Base-by-base conservation (phyloP, 2,888 invertebrate genomes). In the Odontomyia ornata region DNA sequence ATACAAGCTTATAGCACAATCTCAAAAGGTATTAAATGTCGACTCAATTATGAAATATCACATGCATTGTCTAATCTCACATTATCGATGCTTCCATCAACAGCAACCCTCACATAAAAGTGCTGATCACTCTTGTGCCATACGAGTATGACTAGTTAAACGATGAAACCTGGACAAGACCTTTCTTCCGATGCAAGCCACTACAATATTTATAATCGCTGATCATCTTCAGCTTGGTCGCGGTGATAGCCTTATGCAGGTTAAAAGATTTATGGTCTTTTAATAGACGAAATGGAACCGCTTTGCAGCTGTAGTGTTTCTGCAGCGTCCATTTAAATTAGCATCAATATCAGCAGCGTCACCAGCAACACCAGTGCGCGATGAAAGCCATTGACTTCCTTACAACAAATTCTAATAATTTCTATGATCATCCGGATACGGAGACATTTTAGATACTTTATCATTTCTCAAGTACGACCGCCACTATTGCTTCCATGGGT, bases 221-320 rank as follows among this genome's bases (percentile, higher is more conserved):
- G 64, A 64, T 64, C 64, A 64, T 64, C 64, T 64, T 64, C 30
- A 64, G 64, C 30, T 9, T 13, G 13, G 30, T 5, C 64, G 13
- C 64, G 28, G 18, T 28, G 64, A 64, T 64, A 30, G 64, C 30
- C 64, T 27, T 64, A 64, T 64, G 64, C 64, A 64, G 64, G 64
- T 64, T 64, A 5, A 28, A 64, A 64, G 64, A 64, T 64, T 64
- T 64, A 64, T 64, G 64, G 64, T n/a, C 64, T 64, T 64, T 64
- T 64, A 64, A 64, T 64, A 30, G 64, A 18, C 64, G 64, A 27
- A 21, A 27, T 64, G 64, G 23, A 64, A n/a, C 64, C 64, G 64
- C 64, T 64, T 30, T 11, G 64, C 28, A 27, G 64, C 64, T 64
- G 64, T 64, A 64, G 25, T 28, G 30, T 64, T 64, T 64, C 64